Percentiles rank a stretch among this genome's conserved stretches.
phyloP scores from a whole-genome alignment of 2,113 vertebrate genomes.

The Cryptomyrus ogoouensis region DNA sequence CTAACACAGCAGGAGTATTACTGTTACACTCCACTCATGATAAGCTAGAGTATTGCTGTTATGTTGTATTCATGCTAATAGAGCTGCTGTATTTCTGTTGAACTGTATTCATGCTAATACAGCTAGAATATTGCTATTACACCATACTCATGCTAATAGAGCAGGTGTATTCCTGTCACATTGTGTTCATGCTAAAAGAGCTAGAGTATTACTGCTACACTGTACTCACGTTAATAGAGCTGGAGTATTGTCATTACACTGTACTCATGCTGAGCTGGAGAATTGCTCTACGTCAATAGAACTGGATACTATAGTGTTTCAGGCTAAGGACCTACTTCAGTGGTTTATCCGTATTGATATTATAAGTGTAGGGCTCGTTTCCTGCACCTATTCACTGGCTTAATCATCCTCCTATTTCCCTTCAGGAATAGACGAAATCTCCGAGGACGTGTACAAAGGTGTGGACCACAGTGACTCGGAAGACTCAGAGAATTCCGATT shows the following conservation, averaged over 20 bases:
- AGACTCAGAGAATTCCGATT: slow-evolving; percentile 92
- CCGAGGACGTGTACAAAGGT: slow-evolving; percentile 85
- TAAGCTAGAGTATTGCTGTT: not conserved
- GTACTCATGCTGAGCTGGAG: not conserved
- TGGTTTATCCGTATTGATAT: not conserved
- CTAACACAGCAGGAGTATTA: not conserved
- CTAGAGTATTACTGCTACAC: not conserved
- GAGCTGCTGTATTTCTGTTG: not conserved
- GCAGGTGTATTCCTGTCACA: not conserved
- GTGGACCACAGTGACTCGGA: slow-evolving; percentile 92
- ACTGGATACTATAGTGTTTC: not conserved
- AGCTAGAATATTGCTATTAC: not conserved
- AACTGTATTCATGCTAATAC: not conserved
- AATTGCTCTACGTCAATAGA: not conserved
- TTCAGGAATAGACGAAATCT: slow-evolving; percentile 93
- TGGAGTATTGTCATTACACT: not conserved
- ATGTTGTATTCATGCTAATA: not conserved
- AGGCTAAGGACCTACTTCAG: not conserved
- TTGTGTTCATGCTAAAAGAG: not conserved
- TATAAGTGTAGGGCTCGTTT: not conserved
- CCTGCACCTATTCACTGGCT: not conserved
- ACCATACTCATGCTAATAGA: not conserved
- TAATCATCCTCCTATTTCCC: slow-evolving; percentile 29
- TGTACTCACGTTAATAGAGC: not conserved
- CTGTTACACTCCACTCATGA: not conserved